phyloP scores from a whole-genome alignment of 2,113 vertebrate genomes.

The Bubalus kerabau region DNA sequence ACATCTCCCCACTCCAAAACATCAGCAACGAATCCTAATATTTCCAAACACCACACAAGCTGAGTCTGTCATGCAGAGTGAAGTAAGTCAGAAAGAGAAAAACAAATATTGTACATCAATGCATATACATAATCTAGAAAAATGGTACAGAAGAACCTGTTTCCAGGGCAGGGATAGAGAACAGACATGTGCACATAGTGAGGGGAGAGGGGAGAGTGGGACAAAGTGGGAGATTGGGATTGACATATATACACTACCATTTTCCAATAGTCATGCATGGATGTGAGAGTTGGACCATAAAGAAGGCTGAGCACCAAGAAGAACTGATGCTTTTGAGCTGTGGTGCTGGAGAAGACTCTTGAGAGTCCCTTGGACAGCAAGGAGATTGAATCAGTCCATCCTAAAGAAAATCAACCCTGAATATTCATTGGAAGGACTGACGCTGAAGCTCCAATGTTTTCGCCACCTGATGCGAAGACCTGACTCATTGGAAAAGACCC shows the following conservation, averaged over 20 bases:
- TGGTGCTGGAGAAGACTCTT: neutral
- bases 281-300: neutral
- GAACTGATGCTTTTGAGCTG: neutral
- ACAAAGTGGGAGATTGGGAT: neutral
- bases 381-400: neutral
- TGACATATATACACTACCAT: neutral
- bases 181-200: neutral
- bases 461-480: neutral
- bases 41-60: neutral
- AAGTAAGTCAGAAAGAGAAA: neutral
- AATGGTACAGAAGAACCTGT: neutral
- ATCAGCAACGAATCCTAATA: neutral
- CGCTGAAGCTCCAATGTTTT: neutral
- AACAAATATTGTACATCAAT: neutral
- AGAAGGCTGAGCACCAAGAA: neutral
- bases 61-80: neutral
- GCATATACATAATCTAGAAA: neutral
- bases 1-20: neutral
- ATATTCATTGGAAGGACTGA: neutral
- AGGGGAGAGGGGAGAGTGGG: neutral
- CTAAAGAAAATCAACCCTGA: neutral
- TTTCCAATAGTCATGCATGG: neutral
- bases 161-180: neutral
- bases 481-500: neutral
- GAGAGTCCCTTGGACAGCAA: neutral